A percentile compares a stretch with the other conserved stretches of the same genome.
Conservation (phyloP, 2,797 vertebrate species). For the Bradypodion pumilum region DNA sequence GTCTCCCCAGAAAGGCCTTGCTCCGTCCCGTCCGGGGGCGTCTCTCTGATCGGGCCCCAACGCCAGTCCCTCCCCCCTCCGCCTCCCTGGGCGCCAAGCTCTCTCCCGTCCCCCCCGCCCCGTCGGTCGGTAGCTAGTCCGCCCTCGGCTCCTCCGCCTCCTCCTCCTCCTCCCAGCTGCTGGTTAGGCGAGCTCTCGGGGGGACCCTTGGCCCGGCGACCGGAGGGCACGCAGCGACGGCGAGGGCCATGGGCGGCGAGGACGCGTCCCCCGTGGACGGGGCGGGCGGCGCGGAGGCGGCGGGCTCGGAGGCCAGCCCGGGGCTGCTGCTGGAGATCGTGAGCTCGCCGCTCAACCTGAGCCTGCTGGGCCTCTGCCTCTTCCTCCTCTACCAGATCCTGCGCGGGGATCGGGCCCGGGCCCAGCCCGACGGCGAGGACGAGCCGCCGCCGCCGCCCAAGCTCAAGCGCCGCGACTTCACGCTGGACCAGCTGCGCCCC, state of each 20-base stretch:
- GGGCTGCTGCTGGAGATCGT: constrained; percentile 88
- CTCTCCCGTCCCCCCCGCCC: not conserved
- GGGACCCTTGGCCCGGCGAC: not conserved
- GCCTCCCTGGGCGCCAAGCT: too few relatives aligned
- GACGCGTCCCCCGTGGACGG: constrained; percentile 41
- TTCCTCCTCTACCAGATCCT: constrained; percentile 93
- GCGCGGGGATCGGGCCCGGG: constrained; percentile 81
- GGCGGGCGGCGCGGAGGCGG: constrained; percentile 39
- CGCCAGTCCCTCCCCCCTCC: too few relatives aligned
- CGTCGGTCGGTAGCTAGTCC: too few relatives aligned
- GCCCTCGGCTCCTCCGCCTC: not conserved
- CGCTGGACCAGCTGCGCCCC: constrained; percentile 81
- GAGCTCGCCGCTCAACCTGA: constrained; percentile 90
- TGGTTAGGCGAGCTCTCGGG: not conserved
- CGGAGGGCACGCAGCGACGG: too few relatives aligned
- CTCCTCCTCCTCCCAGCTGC: not conserved
- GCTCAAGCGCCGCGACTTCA: constrained; percentile 89
- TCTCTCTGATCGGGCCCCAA: too few relatives aligned
- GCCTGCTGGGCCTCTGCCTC: constrained; percentile 88
- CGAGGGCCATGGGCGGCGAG: constrained; percentile 69
- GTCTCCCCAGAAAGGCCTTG: too few relatives aligned
- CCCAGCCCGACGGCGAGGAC: constrained; percentile 70
- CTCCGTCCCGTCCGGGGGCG: too few relatives aligned
- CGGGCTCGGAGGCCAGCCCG: constrained; percentile 50
- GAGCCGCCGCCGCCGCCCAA: constrained; percentile 78